Conservation (phyloP, 2,888 invertebrate genomes). For the Xestia c-nigrum region DNA sequence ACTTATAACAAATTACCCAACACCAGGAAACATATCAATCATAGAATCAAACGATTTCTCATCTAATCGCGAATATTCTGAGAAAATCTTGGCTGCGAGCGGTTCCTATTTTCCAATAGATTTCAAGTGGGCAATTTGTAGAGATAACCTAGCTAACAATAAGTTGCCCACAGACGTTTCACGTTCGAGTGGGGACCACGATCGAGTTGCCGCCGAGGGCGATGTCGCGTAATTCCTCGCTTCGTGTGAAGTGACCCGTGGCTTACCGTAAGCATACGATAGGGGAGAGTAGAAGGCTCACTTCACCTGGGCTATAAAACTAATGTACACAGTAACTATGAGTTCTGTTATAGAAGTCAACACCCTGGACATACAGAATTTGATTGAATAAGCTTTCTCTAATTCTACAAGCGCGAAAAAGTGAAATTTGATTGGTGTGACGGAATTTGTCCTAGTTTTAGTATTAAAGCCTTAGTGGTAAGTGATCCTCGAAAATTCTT, state of each 20-base stretch:
- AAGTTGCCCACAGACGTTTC: constrained; percentile 55
- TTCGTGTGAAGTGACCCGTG: constrained; percentile 71
- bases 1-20: constrained; percentile 51
- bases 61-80: constrained; percentile 55
- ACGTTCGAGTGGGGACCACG: constrained; percentile 52
- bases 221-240: constrained; percentile 66
- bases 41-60: constrained; percentile 59
- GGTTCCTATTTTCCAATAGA: constrained; percentile 67
- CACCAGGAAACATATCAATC: constrained; percentile 60
- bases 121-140: constrained; percentile 64
- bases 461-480: not conserved
- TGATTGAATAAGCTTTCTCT: not conserved
- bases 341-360: not conserved
- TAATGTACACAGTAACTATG: not conserved
- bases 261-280: constrained; percentile 54
- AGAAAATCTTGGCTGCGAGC: constrained; percentile 58
- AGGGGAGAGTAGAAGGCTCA: constrained; percentile 48
- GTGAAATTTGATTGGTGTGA: not conserved
- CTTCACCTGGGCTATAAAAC: not conserved
- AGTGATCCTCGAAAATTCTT: not conserved
- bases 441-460: not conserved
- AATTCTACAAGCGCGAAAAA: not conserved
- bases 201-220: constrained; percentile 50
- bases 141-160: constrained; percentile 64
- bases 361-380: not conserved